phyloP scores from a whole-genome alignment of 2,797 vertebrate genomes.

The Cossypha dichroa region DNA sequence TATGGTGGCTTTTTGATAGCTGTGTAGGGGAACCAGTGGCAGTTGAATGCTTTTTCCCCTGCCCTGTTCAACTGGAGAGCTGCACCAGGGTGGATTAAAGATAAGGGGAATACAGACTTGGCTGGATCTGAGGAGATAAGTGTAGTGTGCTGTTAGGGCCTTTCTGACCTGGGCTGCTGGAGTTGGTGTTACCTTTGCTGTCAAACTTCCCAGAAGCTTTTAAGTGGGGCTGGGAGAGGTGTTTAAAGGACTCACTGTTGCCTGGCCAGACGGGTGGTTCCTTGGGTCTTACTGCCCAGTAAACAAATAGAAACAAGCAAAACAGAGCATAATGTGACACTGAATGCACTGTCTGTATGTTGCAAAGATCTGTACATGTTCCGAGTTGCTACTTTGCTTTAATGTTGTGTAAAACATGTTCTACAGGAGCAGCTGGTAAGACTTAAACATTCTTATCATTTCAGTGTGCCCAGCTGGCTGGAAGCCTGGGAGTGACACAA shows the following conservation, averaged over 20 bases:
- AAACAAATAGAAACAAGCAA: not conserved
- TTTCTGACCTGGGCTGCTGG: not conserved
- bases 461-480: slow-evolving; percentile 97
- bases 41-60: not conserved
- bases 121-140: not conserved
- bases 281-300: not conserved
- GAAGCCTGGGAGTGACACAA: slow-evolving; percentile 97
- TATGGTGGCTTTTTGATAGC: not conserved
- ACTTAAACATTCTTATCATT: slow-evolving; percentile 49
- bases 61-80: not conserved
- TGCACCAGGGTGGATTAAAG: not conserved
- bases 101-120: not conserved
- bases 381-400: not conserved
- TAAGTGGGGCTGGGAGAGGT: rapidly evolving
- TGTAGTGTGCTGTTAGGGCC: not conserved
- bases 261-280: not conserved
- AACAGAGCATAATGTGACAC: not conserved
- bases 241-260: not conserved
- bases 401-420: not conserved
- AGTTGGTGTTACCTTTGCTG: not conserved
- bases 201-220: not conserved
- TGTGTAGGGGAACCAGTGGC: not conserved
- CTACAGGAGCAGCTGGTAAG: not conserved
- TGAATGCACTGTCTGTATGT: not conserved
- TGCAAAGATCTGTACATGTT: not conserved